Base-by-base conservation (phyloP, 2,888 invertebrate genomes). In the Clostera curtula region DNA sequence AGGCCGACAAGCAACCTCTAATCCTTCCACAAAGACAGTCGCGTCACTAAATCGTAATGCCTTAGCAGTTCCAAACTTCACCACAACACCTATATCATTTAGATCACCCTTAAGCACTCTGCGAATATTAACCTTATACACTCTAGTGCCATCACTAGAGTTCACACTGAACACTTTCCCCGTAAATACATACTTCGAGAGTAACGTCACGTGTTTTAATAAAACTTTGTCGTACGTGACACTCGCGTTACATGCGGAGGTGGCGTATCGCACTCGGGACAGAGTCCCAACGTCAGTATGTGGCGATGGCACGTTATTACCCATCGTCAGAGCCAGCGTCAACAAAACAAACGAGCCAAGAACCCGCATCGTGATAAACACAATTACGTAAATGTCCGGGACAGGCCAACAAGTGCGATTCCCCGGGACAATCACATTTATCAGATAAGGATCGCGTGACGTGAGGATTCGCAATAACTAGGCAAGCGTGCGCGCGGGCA, bases 31-130 rank as follows among this genome's bases (percentile, higher is more conserved):
- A 29, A 70, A 49, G 44, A 80, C 56, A 33, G 71, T 69, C 5
- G 73, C 72, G 29, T 73, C 72, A 33, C 67, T 70, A 33, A 76
- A 80, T 8, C 63, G 64, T 19, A 75, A 41, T 19, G 72, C 66
- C 22, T 62, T 61, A 12, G 58, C 52, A 24, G 47, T 55, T 14
- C 64, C 65, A 30, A 74, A 72, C 40, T 58, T 62, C 30, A 74
- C 70, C 25, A 50, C 49, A 15, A 64, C 65, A 35, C 70, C 67
- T 19, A 76, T 49, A 32, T 77, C 71, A 48, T 72, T 65, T 47
- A 80, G 57, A 62, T 79, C 76, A 39, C 79, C 79, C 43, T 79
- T 82, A 27, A 82, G 49, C 38, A 79, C 71, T 19, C 79, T 59
- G 14, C 73, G 68, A 37, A 82, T 72, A 46, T 67, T 74, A 49